Base-by-base conservation (phyloP, 1,140 invertebrate genomes). In the Kradibia gibbosae region DNA sequence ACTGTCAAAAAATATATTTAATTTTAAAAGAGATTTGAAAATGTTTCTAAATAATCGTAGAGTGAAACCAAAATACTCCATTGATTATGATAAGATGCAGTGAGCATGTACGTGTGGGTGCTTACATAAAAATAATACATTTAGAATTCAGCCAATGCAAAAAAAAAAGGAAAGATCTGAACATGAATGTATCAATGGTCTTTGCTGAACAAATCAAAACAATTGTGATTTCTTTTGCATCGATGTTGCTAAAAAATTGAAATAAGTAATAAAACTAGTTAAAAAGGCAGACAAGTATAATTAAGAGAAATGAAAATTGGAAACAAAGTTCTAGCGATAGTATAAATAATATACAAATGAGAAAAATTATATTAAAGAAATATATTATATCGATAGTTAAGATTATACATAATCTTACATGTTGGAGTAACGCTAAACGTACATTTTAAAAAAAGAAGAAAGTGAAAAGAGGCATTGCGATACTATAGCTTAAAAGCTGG, bases 221-320 rank as follows among this genome's bases (percentile, higher is more conserved):
- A 83, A 88, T 87, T 89, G 86, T 89, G 85, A 89, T 89, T 88
- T 87, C 87, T 86, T 88, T 88, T 88, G 84, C 86, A 88, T 89
- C 88, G 84, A 87, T 86, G 83, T 86, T 86, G 84, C 77, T 83
- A 67, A 85, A 53, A 78, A 77, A 82, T 60, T 80, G 55, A 82
- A 77, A 80, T 67, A 67, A 67, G 62, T n/a, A n/a, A 82, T 73
- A 84, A 1, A 31, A 31, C 25, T 10, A 34, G 36, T 74, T 72
- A 82, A 57, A 75, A 60, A 80, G 67, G 76, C 80, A 80, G 20
- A 34, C 13, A 39, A 67, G 20, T 83, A 75, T 72, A 78, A 83
- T 65, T 85, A 82, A 83, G 80, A 75, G 74, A 72, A 79, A 82
- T 78, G 45, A 71, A 73, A 80, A 48, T 45, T 60, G 60, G 10